Evolutionary conservation across 2,113 vertebrate genomes (phyloP).

Genomic region (Psittacula cyanocephala): DNA sequence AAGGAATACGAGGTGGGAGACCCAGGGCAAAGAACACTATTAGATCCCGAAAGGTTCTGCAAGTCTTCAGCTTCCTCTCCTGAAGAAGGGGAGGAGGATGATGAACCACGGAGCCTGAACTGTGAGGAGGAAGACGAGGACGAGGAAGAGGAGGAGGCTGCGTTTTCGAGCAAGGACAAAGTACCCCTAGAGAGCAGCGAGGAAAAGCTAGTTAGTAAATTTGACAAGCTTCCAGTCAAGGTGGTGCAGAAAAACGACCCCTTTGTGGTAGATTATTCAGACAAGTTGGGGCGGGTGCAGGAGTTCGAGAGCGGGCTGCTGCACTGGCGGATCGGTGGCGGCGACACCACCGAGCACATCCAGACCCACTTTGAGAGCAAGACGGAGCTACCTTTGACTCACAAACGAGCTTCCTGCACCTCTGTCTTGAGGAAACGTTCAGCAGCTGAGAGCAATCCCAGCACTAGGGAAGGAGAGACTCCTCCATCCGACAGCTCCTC

Average conservation of each 20-base stretch:
- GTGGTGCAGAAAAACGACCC: slow-evolving; percentile 92
- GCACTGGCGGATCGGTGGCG: slow-evolving; percentile 97
- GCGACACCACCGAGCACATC: slow-evolving; percentile 97
- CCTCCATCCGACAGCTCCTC: slow-evolving; percentile 69
- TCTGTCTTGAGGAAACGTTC: slow-evolving; percentile 70
- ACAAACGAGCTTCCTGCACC: slow-evolving; percentile 74
- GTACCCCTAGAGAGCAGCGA: slow-evolving; percentile 72
- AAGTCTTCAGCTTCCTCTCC: slow-evolving; percentile 80
- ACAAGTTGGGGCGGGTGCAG: slow-evolving; percentile 87
- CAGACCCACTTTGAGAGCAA: slow-evolving; percentile 97
- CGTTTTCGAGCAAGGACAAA: slow-evolving; percentile 73
- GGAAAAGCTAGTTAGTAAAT: slow-evolving; percentile 91
- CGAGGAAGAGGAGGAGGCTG: slow-evolving; percentile 81
- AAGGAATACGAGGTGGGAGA: slow-evolving; percentile 97
- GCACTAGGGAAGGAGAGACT: slow-evolving; percentile 67
- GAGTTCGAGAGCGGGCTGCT: slow-evolving; percentile 95
- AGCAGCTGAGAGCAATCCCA: slow-evolving; percentile 60
- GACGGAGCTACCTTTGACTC: slow-evolving; percentile 77
- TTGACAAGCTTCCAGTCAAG: slow-evolving; percentile 95
- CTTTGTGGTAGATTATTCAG: slow-evolving; percentile 86
- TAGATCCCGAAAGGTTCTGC: slow-evolving; percentile 84
- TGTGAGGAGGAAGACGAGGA: slow-evolving; percentile 76
- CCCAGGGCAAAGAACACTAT: slow-evolving; percentile 92
- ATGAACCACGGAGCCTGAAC: slow-evolving; percentile 63
- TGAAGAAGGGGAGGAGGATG: slow-evolving; percentile 76